Evolutionary conservation across 2,888 invertebrate species (phyloP).

Genomic region (Biston stratarius): DNA sequence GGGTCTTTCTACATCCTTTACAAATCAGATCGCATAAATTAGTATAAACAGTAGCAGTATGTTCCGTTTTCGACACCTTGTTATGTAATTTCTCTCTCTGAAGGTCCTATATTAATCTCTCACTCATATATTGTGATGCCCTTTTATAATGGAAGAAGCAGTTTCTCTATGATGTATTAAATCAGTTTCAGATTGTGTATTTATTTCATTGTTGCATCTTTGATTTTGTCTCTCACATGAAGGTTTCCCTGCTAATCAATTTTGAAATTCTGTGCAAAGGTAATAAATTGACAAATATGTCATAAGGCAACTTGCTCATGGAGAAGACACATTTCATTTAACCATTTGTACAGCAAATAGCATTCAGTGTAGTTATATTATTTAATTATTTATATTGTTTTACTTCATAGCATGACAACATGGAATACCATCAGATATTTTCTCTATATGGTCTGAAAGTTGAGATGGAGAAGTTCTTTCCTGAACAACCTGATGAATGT

Average conservation of each 20-base stretch:
- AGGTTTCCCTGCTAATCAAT: slow-evolving; percentile 15
- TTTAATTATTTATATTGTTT: slow-evolving; percentile 2
- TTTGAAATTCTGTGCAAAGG: slow-evolving; percentile 16
- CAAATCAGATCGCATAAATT: slow-evolving; percentile 38
- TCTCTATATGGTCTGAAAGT: slow-evolving; percentile 23
- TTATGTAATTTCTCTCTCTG: slow-evolving; percentile 10
- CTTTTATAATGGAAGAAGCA: slow-evolving; percentile 1
- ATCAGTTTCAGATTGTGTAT: slow-evolving; percentile 6
- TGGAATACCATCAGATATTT: slow-evolving; percentile 22
- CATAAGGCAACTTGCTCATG: slow-evolving; percentile 14
- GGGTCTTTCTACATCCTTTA: slow-evolving; percentile 71
- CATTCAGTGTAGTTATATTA: slow-evolving; percentile 1
- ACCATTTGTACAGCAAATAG: slow-evolving; percentile 9
- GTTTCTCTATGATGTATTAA: slow-evolving; percentile 6
- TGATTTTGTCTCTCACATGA: slow-evolving; percentile 13
- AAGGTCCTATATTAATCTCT: slow-evolving; percentile 24
- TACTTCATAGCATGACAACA: slow-evolving; percentile 1
- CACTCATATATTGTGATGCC: slow-evolving; percentile 16
- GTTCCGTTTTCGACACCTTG: slow-evolving; percentile 24
- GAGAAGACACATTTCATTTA: slow-evolving; percentile 14
- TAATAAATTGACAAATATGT: slow-evolving; percentile 15
- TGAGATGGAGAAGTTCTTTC: slow-evolving; percentile 17
- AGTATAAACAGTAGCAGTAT: slow-evolving; percentile 28
- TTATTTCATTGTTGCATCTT: slow-evolving; percentile 10
- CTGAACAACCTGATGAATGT: slow-evolving; percentile 23